Conservation (phyloP, 2,113 vertebrate genomes). For the Channa argus region DNA sequence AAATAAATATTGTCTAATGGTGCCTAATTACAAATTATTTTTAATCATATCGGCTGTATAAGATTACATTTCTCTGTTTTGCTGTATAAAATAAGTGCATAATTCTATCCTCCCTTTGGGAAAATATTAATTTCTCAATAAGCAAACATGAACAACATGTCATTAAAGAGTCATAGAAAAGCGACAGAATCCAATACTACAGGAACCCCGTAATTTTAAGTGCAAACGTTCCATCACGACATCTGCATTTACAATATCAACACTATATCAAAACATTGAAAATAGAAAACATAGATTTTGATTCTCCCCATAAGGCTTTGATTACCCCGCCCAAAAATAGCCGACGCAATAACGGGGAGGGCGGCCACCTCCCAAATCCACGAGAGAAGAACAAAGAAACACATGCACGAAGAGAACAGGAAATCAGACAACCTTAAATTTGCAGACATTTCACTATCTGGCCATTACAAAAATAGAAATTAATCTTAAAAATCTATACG, state of each 20-base stretch:
- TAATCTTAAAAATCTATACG: constrained; percentile 53
- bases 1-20: constrained; percentile 53
- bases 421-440: constrained; percentile 45
- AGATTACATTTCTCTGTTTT: constrained; percentile 52
- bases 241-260: constrained; percentile 76
- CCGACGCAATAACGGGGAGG: constrained; percentile 5
- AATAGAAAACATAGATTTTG: constrained; percentile 66
- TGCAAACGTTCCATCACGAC: constrained; percentile 71
- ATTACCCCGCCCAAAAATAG: constrained; percentile 43
- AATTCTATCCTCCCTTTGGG: constrained; percentile 62
- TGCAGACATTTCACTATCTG: constrained; percentile 40
- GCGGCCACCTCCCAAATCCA: constrained; percentile 22
- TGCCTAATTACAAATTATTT: constrained; percentile 57
- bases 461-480: constrained; percentile 77
- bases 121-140: constrained; percentile 56
- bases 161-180: constrained; percentile 67
- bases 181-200: constrained; percentile 71
- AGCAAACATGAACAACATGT: constrained; percentile 47
- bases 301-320: constrained; percentile 69
- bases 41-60: constrained; percentile 49
- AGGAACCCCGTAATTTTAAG: constrained; percentile 68
- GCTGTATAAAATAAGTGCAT: constrained; percentile 81
- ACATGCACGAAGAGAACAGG: constrained; percentile 50
- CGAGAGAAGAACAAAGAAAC: constrained; percentile 30
- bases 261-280: constrained; percentile 72